phyloP scores from a whole-genome alignment of 2,888 invertebrate genomes.

The Thyatira batis region DNA sequence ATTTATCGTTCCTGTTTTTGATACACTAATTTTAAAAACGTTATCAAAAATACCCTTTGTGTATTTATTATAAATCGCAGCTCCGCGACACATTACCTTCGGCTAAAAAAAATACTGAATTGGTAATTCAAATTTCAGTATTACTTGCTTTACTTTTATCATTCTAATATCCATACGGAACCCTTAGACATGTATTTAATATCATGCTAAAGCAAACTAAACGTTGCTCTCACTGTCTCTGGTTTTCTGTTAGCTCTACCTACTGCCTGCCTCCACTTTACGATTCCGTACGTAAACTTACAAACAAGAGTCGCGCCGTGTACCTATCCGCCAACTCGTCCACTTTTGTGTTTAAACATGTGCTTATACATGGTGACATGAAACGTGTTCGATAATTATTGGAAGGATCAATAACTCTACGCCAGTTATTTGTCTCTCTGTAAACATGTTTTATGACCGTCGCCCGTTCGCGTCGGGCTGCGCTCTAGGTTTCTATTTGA shows the following conservation, averaged over 20 bases:
- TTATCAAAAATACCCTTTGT: no score
- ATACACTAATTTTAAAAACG: no score
- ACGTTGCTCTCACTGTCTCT: constrained; percentile 56
- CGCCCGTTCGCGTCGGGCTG: constrained; percentile 43
- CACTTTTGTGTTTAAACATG: constrained; percentile 75
- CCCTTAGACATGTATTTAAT: constrained; percentile 17
- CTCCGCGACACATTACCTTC: no score
- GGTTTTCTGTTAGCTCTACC: constrained; percentile 75
- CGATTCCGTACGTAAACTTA: constrained; percentile 74
- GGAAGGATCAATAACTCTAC: constrained; percentile 80
- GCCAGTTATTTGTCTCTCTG: constrained; percentile 75
- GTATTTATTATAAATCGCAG: no score
- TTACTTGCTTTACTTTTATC: not conserved
- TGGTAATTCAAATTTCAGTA: no score
- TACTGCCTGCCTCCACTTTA: constrained; percentile 73
- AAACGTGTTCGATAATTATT: constrained; percentile 83
- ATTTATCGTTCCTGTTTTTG: no score
- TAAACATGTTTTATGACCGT: constrained; percentile 75
- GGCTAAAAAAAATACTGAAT: no score
- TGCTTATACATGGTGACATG: constrained; percentile 76
- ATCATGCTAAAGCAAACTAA: constrained; percentile 23
- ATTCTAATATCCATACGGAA: constrained; percentile 32
- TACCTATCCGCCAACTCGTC: constrained; percentile 64
- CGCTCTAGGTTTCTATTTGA: constrained; percentile 76
- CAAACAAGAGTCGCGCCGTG: constrained; percentile 62